Conservation (phyloP, 2,888 invertebrate genomes). For the Autographa gamma region DNA sequence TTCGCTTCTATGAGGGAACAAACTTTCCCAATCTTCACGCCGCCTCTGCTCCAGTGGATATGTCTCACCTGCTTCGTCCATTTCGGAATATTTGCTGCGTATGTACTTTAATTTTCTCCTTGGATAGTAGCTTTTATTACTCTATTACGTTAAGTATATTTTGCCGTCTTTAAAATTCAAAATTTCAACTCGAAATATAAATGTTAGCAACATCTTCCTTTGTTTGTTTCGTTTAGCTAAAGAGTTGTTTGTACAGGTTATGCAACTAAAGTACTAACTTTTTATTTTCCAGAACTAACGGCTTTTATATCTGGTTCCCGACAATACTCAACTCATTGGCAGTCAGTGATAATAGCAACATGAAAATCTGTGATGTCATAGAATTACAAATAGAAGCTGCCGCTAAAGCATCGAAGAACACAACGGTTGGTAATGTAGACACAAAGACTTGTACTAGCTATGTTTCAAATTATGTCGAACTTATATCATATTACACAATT, state of each 20-base stretch:
- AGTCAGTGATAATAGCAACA: conserved; percentile 72
- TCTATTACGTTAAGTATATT: too few relatives aligned
- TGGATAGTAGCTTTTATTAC: neutral
- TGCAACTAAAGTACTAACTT: neutral
- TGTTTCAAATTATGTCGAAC: neutral
- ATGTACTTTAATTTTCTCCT: conserved; percentile 61
- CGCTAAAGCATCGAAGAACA: conserved; percentile 27
- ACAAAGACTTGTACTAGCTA: neutral
- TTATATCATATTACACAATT: neutral
- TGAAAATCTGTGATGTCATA: conserved; percentile 81
- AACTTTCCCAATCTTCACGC: conserved; percentile 87
- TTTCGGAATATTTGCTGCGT: conserved; percentile 92
- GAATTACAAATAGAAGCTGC: conserved; percentile 63
- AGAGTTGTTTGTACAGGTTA: neutral
- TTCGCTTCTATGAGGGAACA: conserved; percentile 87
- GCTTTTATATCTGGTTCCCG: conserved; percentile 90
- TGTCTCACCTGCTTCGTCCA: conserved; percentile 89
- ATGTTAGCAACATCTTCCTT: neutral
- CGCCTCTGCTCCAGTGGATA: conserved; percentile 88
- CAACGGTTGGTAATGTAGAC: conserved; percentile 62
- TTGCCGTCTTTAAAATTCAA: neutral
- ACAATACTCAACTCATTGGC: conserved; percentile 88
- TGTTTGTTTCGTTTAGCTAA: neutral
- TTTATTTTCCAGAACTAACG: conserved; percentile 81
- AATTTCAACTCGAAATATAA: neutral